A percentile compares a stretch with the other conserved stretches of the same genome.
These are phyloP conservation scores for Pandemis cinnamomeana DNA, from an alignment of 2,888 invertebrate species.

Conservation along the genomic window DNA sequence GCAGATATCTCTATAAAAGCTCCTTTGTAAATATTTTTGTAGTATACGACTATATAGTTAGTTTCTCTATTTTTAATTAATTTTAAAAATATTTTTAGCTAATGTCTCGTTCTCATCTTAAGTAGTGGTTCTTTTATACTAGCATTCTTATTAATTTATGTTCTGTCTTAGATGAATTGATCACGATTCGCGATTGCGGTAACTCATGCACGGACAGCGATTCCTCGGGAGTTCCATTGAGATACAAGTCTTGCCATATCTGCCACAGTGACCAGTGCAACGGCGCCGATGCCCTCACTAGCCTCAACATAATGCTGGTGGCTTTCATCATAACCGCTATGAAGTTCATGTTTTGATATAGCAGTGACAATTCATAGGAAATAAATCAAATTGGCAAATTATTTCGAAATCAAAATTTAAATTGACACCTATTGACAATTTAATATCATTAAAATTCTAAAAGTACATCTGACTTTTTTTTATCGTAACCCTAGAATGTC, in stretches of 20 bases:
- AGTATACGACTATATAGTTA: no score
- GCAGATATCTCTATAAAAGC: no score
- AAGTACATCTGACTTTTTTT: not conserved
- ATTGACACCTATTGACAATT: not conserved
- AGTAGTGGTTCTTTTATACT: not conserved
- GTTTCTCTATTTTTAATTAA: no score
- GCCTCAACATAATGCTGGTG: conserved; percentile 49
- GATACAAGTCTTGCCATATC: conserved; percentile 62
- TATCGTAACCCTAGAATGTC: not conserved
- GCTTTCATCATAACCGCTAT: conserved; percentile 46
- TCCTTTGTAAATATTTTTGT: no score
- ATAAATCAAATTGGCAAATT: not conserved
- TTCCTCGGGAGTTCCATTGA: conserved; percentile 49
- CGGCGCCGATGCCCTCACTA: conserved; percentile 55
- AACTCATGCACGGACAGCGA: conserved; percentile 56
- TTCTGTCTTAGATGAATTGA: conserved; percentile 41
- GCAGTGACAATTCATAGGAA: not conserved
- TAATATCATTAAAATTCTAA: not conserved
- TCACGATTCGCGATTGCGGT: conserved; percentile 69
- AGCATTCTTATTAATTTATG: not conserved
- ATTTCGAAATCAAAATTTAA: not conserved
- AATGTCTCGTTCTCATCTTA: not conserved
- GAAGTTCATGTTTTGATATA: conserved; percentile 42
- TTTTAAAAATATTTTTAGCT: no score
- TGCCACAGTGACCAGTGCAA: conserved; percentile 71